phyloP scores from a whole-genome alignment of 2,113 vertebrate species.

The Nanger granti region DNA sequence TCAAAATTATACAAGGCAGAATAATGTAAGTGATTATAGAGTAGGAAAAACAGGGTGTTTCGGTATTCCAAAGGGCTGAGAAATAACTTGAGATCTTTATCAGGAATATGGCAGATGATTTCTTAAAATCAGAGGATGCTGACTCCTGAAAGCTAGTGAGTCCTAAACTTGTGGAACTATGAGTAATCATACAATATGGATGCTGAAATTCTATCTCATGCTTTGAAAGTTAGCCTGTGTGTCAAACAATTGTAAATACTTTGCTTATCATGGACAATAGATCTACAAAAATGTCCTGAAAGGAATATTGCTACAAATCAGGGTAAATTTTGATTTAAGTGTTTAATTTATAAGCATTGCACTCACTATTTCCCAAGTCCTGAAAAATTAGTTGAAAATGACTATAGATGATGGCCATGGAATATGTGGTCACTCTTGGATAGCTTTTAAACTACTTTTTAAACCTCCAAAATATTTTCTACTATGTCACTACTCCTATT shows the following conservation, averaged over 20 bases:
- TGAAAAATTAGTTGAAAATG: slow-evolving; percentile 7
- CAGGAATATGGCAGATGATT: neutral
- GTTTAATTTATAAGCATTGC: neutral
- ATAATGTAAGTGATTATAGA: neutral
- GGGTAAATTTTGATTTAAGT: neutral
- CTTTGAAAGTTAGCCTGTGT: neutral
- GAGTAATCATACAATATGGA: neutral
- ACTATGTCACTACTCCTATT: neutral
- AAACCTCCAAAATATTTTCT: neutral
- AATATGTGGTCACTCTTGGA: neutral
- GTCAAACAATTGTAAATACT: neutral
- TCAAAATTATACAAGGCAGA: neutral
- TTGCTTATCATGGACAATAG: neutral
- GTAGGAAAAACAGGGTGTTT: neutral
- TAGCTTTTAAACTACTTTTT: neutral
- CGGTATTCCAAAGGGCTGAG: neutral
- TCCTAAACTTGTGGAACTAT: neutral
- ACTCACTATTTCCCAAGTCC: neutral
- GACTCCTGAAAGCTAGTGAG: neutral
- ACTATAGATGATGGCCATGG: neutral
- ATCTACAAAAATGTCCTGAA: neutral
- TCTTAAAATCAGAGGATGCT: neutral
- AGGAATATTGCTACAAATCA: neutral
- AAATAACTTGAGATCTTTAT: neutral
- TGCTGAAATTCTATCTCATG: neutral